A percentile compares a stretch with the other conserved stretches of the same genome.
These are phyloP conservation scores for Cotesia glomerata DNA, from an alignment of 1,140 invertebrate genomes.

Conservation along the genomic window DNA sequence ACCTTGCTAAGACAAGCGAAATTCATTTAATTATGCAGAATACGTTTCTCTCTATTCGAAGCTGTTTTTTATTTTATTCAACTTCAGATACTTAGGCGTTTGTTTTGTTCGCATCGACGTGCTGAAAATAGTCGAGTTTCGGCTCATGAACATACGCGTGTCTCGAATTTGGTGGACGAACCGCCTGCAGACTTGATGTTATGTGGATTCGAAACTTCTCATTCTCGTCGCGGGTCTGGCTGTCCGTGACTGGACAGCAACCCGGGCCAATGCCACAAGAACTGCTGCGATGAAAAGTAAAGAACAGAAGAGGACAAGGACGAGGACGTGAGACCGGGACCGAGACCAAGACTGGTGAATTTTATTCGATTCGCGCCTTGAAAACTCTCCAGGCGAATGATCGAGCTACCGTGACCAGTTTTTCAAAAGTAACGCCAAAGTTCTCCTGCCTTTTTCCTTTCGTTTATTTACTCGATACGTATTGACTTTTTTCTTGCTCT, in stretches of 20 bases:
- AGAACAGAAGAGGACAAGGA: neutral
- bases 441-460: constrained; percentile 17
- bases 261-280: constrained; percentile 11
- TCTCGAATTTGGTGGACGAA: constrained; percentile 19
- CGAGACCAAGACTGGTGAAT: constrained; percentile 17
- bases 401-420: constrained; percentile 26
- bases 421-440: constrained; percentile 14
- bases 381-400: constrained; percentile 21
- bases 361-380: constrained; percentile 33
- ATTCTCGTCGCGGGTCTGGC: constrained; percentile 30
- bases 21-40: too few relatives aligned
- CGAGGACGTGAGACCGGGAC: neutral
- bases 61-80: too few relatives aligned
- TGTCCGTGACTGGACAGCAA: constrained; percentile 34
- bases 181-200: neutral
- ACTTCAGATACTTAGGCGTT: neutral
- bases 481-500: neutral
- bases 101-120: constrained; percentile 11
- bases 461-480: constrained; percentile 5
- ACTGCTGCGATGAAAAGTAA: neutral
- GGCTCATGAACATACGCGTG: constrained; percentile 27
- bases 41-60: too few relatives aligned
- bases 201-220: constrained; percentile 23
- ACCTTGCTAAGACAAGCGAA: too few relatives aligned
- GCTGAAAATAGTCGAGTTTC: constrained; percentile 1